A percentile compares a stretch with the other conserved stretches of the same genome.
phyloP scores from a whole-genome alignment of 1,140 invertebrate species.

The Riptortus pedestris region DNA sequence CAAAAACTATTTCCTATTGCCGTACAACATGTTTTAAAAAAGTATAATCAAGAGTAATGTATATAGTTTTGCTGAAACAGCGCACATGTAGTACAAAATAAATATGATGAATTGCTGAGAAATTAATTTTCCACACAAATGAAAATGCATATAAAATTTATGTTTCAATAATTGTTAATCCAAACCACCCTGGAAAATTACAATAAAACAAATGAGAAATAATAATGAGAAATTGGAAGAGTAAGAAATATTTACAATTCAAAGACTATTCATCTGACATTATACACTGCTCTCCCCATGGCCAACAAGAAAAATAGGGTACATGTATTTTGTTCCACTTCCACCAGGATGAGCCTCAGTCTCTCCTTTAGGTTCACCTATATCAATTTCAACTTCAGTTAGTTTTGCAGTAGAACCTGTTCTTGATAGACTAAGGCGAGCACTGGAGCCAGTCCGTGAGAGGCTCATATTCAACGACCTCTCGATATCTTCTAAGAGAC shows the following conservation, averaged over 20 bases:
- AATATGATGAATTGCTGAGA: background rate
- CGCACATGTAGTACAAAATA: too few species aligned
- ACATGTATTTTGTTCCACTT: slow-evolving; percentile 25
- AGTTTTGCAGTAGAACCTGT: slow-evolving; percentile 12
- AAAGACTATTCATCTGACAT: background rate
- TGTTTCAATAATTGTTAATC: background rate
- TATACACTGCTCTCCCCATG: slow-evolving; percentile 31
- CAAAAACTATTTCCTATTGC: too few species aligned
- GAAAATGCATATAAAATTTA: background rate
- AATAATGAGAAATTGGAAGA: background rate
- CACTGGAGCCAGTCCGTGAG: slow-evolving; percentile 16
- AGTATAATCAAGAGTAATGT: too few species aligned
- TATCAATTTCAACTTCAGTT: slow-evolving; percentile 24
- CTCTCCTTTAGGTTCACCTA: background rate
- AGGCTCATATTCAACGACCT: slow-evolving; percentile 25
- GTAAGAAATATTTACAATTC: background rate
- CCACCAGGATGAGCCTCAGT: slow-evolving; percentile 3
- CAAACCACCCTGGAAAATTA: background rate
- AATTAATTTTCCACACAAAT: background rate
- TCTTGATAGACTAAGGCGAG: slow-evolving; percentile 14
- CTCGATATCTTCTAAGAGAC: slow-evolving; percentile 31
- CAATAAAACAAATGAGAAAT: background rate
- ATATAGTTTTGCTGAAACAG: too few species aligned
- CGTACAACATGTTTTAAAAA: too few species aligned
- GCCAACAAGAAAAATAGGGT: slow-evolving; percentile 29